Evolutionary conservation across 1,140 invertebrate genomes (phyloP).

Genomic region (Procambarus clarkii): DNA sequence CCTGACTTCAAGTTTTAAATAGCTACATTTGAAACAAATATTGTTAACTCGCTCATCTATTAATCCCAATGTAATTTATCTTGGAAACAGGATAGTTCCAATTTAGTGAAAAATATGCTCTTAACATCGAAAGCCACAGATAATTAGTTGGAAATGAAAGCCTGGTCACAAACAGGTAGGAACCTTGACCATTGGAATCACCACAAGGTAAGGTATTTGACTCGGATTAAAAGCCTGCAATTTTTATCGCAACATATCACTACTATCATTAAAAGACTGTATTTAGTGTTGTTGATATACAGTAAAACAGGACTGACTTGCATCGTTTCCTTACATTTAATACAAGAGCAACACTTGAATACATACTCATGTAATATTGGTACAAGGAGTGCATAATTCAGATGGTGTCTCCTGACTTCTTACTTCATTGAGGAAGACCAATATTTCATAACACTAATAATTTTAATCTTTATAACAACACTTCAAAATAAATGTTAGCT

Average conservation of each 20-base stretch:
- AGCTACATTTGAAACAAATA: no score
- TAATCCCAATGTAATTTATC: no score
- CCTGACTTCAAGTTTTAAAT: no score
- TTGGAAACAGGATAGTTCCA: no score
- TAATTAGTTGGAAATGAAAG: no score
- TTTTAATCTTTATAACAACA: neutral
- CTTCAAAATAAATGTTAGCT: neutral
- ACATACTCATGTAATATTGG: neutral
- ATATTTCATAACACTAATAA: neutral
- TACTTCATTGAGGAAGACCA: neutral
- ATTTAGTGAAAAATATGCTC: no score
- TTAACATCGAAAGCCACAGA: no score
- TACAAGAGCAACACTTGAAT: neutral
- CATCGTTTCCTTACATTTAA: neutral
- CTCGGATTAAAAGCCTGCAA: no score
- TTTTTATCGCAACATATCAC: neutral
- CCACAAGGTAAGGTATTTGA: no score
- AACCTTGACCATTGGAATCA: no score
- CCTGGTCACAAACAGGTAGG: neutral
- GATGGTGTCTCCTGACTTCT: neutral
- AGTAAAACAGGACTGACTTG: neutral
- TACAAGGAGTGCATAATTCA: neutral
- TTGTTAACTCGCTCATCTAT: no score
- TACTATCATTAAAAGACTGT: neutral
- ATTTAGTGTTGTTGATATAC: neutral